phyloP scores from a whole-genome alignment of 2,888 invertebrate genomes.

The Spodoptera exigua region DNA sequence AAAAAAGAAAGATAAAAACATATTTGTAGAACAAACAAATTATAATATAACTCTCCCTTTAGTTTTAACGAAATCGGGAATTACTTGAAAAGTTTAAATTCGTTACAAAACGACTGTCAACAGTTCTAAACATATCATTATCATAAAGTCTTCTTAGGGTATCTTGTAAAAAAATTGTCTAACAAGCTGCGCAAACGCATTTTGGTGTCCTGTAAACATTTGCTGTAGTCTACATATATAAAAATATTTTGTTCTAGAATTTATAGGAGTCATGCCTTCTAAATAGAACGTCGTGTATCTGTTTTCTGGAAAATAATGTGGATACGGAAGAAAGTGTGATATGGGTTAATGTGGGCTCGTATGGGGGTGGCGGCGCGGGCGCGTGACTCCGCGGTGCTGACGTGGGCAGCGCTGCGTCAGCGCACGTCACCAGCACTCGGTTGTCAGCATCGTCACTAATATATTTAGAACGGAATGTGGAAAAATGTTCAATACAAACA shows the following conservation, averaged over 20 bases:
- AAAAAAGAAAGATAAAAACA: no score
- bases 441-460: constrained; percentile 75
- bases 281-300: constrained; percentile 10
- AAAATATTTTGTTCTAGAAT: no score
- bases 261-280: neutral
- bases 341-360: constrained; percentile 27
- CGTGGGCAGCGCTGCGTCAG: constrained; percentile 78
- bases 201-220: neutral
- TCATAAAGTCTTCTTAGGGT: no score
- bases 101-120: no score
- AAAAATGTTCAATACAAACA: constrained; percentile 73
- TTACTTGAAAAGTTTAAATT: no score
- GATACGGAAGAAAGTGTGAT: constrained; percentile 21
- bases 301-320: constrained; percentile 13
- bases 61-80: no score
- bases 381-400: constrained; percentile 82
- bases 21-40: no score
- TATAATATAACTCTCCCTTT: no score
- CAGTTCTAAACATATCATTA: no score
- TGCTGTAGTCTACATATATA: neutral
- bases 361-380: constrained; percentile 47
- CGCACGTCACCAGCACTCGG: constrained; percentile 75
- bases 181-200: no score
- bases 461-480: constrained; percentile 85
- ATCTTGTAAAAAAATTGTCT: no score